A percentile compares a stretch with the other conserved stretches of the same genome.
phyloP scores from a whole-genome alignment of 2,888 invertebrate genomes.

The Lasioglossum morio region DNA sequence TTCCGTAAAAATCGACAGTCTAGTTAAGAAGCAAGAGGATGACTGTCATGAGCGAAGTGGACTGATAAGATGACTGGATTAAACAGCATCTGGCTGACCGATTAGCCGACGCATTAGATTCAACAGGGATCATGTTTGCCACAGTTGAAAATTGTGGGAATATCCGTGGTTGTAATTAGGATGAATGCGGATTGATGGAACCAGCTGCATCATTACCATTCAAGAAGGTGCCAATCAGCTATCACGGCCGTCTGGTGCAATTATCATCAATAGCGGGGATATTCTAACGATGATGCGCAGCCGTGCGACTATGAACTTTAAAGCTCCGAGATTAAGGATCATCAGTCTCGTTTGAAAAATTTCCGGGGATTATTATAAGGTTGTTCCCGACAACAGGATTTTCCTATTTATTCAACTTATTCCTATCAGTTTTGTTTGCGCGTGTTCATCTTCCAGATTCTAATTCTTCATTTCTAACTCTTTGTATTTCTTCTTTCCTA shows the following conservation, averaged over 20 bases:
- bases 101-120: neutral
- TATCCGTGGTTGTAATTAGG: conserved; percentile 47
- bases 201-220: conserved; percentile 57
- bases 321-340: neutral
- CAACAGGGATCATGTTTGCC: conserved; percentile 5
- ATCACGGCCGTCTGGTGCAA: conserved; percentile 57
- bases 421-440: neutral
- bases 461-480: neutral
- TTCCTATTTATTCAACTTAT: neutral
- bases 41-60: neutral
- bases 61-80: neutral
- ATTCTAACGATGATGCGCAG: conserved; percentile 43
- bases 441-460: neutral
- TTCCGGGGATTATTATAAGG: neutral
- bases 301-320: conserved; percentile 14
- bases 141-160: conserved; percentile 23
- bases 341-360: neutral
- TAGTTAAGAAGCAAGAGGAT: neutral
- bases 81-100: conserved; percentile 1
- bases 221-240: conserved; percentile 65
- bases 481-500: neutral
- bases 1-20: neutral
- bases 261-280: conserved; percentile 54
- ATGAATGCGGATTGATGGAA: conserved; percentile 53
- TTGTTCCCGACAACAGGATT: neutral